Percentiles rank a stretch among this genome's conserved stretches.
These are phyloP conservation scores for Callocephalon fimbriatum DNA, from an alignment of 2,113 vertebrate species.

Conservation along the genomic window DNA sequence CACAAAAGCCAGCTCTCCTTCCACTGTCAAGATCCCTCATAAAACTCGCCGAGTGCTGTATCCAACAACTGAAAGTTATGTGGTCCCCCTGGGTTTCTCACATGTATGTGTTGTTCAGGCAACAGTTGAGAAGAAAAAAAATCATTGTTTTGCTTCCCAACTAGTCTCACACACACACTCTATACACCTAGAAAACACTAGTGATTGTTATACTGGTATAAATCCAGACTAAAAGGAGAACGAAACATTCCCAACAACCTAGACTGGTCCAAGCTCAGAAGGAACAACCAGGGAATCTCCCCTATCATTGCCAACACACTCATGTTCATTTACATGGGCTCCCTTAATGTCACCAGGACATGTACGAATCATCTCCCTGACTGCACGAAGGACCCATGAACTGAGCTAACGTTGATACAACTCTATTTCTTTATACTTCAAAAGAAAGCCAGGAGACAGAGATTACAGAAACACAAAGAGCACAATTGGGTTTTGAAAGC, in stretches of 20 bases:
- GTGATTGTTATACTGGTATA: background rate
- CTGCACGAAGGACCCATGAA: background rate
- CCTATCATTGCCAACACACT: background rate
- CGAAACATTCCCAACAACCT: background rate
- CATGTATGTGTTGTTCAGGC: slow-evolving; percentile 31
- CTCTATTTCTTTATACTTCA: background rate
- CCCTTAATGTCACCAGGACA: background rate
- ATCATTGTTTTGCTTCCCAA: background rate
- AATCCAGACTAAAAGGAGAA: background rate
- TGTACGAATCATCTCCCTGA: background rate
- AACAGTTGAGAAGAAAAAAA: slow-evolving; percentile 29
- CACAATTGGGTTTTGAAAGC: background rate
- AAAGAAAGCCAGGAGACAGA: background rate
- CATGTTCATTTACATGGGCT: rapidly evolving
- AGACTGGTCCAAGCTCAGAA: background rate
- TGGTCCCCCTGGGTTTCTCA: slow-evolving; percentile 18
- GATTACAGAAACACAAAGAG: background rate
- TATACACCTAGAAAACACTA: background rate
- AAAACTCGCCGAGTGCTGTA: background rate
- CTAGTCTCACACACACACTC: background rate
- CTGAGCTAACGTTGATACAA: background rate
- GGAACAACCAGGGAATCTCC: background rate
- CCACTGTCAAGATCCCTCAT: background rate
- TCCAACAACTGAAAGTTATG: slow-evolving; percentile 35
- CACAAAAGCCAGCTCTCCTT: slow-evolving; percentile 7